phyloP scores from a whole-genome alignment of 2,888 invertebrate species.

The Vandiemenella viatica region DNA sequence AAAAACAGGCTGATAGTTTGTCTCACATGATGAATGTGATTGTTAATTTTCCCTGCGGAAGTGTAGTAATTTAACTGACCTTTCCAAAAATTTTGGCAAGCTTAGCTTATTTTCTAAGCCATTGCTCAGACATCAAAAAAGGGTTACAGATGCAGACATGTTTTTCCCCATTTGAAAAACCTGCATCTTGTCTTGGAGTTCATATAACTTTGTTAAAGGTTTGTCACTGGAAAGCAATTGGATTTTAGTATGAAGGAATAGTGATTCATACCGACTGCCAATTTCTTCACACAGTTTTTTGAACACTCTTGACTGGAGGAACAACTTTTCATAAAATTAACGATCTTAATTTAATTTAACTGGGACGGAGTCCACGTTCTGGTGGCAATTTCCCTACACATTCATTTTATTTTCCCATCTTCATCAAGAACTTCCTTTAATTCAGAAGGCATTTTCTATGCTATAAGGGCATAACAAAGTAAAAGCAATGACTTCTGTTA shows the following conservation, averaged over 20 bases:
- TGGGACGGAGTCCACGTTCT: no score
- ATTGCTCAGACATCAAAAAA: constrained; percentile 6
- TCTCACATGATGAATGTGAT: neutral
- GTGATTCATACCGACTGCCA: no score
- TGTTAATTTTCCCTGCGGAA: neutral
- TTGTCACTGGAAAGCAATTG: no score
- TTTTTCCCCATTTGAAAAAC: constrained; percentile 5
- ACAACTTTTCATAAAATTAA: no score
- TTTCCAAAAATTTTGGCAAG: neutral
- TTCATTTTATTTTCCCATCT: constrained; percentile 26
- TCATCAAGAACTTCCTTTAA: constrained; percentile 25
- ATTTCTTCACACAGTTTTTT: no score
- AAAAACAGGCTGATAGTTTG: neutral
- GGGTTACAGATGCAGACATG: neutral
- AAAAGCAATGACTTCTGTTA: neutral
- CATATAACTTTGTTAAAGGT: neutral
- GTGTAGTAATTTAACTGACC: neutral
- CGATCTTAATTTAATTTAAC: no score
- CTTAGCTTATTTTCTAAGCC: neutral
- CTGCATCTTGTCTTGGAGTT: constrained; percentile 27
- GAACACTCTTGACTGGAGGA: no score
- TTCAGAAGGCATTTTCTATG: neutral
- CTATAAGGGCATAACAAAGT: neutral
- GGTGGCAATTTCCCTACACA: no score
- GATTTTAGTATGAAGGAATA: constrained; percentile 25